phyloP scores from a whole-genome alignment of 2,888 invertebrate species.

The Panopea generosa region DNA sequence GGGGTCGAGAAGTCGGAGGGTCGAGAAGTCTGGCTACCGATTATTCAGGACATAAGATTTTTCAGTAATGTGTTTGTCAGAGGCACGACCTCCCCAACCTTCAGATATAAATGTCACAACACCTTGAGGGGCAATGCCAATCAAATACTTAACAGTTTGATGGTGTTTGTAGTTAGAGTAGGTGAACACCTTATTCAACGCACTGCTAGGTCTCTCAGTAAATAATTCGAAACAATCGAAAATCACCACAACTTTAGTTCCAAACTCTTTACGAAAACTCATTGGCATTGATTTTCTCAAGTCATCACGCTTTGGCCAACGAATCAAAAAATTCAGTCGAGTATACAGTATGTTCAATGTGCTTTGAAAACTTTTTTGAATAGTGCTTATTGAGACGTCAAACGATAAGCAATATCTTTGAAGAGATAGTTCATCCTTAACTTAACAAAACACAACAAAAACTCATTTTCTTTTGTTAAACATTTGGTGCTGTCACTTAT shows the following conservation, averaged over 20 bases:
- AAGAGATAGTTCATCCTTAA: slow-evolving; percentile 35
- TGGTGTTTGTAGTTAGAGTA: slow-evolving; percentile 38
- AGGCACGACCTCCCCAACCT: slow-evolving; percentile 67
- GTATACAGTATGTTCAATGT: slow-evolving; percentile 27
- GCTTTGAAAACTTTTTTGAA: slow-evolving; percentile 32
- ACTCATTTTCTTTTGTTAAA: slow-evolving; percentile 32
- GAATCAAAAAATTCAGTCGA: slow-evolving; percentile 8
- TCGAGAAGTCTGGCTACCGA: no score
- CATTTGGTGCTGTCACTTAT: slow-evolving; percentile 15
- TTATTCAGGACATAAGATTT: slow-evolving; percentile 56
- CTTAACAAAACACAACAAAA: slow-evolving; percentile 37
- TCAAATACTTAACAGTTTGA: slow-evolving; percentile 30
- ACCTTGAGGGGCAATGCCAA: slow-evolving; percentile 64
- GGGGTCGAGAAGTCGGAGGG: no score
- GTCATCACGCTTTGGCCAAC: slow-evolving; percentile 34
- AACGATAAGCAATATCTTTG: slow-evolving; percentile 8
- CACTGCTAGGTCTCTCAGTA: slow-evolving; percentile 26
- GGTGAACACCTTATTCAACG: slow-evolving; percentile 23
- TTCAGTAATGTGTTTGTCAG: slow-evolving; percentile 65
- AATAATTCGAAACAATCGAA: slow-evolving; percentile 41
- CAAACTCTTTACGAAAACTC: slow-evolving; percentile 43
- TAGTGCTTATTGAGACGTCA: slow-evolving; percentile 22
- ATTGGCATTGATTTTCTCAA: slow-evolving; percentile 41
- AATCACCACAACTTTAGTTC: slow-evolving; percentile 27
- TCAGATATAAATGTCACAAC: slow-evolving; percentile 64